Conservation (phyloP, 2,113 vertebrate species). For the Callionymus lyra region DNA sequence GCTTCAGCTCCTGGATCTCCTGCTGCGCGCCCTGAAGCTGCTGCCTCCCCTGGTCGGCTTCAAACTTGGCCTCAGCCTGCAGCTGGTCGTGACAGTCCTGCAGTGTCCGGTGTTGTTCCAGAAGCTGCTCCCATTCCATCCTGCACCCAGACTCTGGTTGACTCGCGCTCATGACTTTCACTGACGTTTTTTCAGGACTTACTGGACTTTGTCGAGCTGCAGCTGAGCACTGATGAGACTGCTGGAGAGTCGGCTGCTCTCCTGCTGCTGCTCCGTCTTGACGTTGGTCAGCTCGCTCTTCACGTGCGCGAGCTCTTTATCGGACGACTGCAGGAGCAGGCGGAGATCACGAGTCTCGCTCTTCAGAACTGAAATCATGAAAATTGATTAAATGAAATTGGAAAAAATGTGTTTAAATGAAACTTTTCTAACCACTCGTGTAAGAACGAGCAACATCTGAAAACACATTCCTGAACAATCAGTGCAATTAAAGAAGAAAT, state of each 20-base stretch:
- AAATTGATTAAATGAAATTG: too few species aligned
- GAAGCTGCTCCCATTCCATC: slow-evolving; percentile 80
- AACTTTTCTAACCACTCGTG: too few species aligned
- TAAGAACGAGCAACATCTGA: too few species aligned
- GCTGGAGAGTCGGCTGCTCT: slow-evolving; percentile 72
- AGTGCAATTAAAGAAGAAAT: too few species aligned
- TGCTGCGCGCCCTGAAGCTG: slow-evolving; percentile 70
- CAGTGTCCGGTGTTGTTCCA: slow-evolving; percentile 79
- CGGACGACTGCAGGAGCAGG: slow-evolving; percentile 86
- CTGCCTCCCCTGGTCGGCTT: slow-evolving; percentile 76
- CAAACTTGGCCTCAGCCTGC: slow-evolving; percentile 86
- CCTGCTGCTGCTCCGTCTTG: slow-evolving; percentile 71
- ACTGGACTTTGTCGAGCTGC: slow-evolving; percentile 85
- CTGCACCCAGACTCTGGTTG: slow-evolving; percentile 45
- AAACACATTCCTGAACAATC: neutral
- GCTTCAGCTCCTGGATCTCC: slow-evolving; percentile 68
- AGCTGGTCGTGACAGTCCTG: slow-evolving; percentile 86
- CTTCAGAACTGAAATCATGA: slow-evolving; percentile 70
- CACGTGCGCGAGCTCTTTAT: slow-evolving; percentile 76
- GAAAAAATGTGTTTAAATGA: too few species aligned
- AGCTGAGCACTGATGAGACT: slow-evolving; percentile 79
- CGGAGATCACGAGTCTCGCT: slow-evolving; percentile 86
- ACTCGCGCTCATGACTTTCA: neutral
- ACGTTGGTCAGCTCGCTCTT: slow-evolving; percentile 66
- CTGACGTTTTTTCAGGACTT: slow-evolving; percentile 13